A percentile compares a stretch with the other conserved stretches of the same genome.
Conservation (phyloP, 2,113 vertebrate genomes). For the Chionis minor region DNA sequence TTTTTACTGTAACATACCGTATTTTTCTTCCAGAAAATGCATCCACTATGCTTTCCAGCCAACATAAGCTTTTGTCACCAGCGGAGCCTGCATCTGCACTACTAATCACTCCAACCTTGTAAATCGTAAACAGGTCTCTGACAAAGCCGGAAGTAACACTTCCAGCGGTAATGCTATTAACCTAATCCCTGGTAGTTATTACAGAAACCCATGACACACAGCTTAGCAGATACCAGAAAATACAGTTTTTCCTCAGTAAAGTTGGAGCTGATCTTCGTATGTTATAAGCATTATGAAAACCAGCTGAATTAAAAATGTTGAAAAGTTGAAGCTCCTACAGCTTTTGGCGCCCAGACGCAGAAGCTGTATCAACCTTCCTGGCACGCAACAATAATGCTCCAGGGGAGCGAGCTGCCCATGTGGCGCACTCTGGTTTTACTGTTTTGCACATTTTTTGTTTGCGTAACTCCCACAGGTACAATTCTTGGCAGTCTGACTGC, state of each 20-base stretch:
- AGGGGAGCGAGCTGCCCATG: fast-evolving
- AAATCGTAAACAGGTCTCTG: constrained; percentile 55
- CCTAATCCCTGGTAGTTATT: constrained; percentile 56
- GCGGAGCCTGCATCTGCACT: constrained; percentile 34
- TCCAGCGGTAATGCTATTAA: constrained; percentile 64
- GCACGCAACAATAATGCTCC: neutral
- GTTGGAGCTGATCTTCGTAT: constrained; percentile 28
- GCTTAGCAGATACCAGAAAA: constrained; percentile 43
- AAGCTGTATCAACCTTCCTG: neutral
- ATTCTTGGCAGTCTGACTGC: neutral
- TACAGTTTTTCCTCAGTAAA: constrained; percentile 8
- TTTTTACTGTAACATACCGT: neutral
- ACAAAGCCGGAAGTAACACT: constrained; percentile 47
- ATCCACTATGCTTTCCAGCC: neutral
- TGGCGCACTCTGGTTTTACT: neutral
- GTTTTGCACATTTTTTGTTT: neutral
- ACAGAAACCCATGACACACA: constrained; percentile 23
- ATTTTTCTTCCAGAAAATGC: constrained; percentile 34
- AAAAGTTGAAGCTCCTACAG: neutral
- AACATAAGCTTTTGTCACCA: constrained; percentile 30
- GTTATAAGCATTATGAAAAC: neutral
- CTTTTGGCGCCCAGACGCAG: neutral
- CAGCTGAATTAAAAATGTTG: constrained; percentile 19
- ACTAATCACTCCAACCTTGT: constrained; percentile 66
- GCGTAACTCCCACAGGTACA: constrained; percentile 23